Evolutionary conservation across 2,888 invertebrate genomes (phyloP).

Genomic region (Synergus umbraculus): DNA sequence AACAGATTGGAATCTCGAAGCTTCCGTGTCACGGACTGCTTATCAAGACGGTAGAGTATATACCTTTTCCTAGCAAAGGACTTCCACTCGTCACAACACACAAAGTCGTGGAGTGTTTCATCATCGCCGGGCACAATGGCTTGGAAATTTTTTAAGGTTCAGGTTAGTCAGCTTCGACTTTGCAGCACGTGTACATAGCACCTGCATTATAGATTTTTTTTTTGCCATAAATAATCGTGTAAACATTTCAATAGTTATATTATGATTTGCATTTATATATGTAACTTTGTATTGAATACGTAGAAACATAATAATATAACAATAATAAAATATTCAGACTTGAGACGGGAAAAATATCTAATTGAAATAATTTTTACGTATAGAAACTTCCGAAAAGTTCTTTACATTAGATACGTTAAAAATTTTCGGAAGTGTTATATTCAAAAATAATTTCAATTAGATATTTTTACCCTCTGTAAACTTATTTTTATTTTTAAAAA

Average conservation of each 20-base stretch:
- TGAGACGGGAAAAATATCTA: no score
- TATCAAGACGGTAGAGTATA: conserved; percentile 42
- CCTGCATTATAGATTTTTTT: conserved; percentile 28
- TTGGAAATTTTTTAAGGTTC: conserved; percentile 62
- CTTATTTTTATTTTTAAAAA: no score
- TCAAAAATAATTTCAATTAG: no score
- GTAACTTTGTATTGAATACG: no score
- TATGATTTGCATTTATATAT: not conserved
- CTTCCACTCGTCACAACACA: conserved; percentile 40
- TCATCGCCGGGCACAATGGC: conserved; percentile 67
- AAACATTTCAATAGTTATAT: not conserved
- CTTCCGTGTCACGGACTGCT: conserved; percentile 17
- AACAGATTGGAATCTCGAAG: conserved; percentile 33
- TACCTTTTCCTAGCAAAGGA: conserved; percentile 40
- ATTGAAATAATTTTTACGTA: no score
- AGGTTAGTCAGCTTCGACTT: conserved; percentile 59
- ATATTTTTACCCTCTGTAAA: no score
- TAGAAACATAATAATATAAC: not conserved
- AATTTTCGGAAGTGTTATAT: no score
- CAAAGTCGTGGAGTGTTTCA: conserved; percentile 63
- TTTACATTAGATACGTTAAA: no score
- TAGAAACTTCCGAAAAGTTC: no score
- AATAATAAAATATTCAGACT: no score
- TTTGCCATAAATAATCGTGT: conserved; percentile 1
- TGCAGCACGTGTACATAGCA: conserved; percentile 15